Conservation (phyloP, 2,797 vertebrate genomes). For the Acanthurus lineatus region DNA sequence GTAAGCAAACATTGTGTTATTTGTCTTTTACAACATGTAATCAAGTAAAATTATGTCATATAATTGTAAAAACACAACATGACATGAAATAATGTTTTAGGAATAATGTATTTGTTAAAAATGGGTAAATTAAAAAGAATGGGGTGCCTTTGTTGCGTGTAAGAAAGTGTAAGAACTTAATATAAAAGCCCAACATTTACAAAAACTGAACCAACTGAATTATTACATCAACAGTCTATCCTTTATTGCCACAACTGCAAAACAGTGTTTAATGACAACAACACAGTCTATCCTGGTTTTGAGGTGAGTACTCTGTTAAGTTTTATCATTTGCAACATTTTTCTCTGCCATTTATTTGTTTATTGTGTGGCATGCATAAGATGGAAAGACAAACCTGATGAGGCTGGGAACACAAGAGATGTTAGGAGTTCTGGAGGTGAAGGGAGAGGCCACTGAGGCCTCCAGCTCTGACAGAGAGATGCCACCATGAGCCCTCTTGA, state of each 20-base stretch:
- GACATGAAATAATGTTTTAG: not conserved
- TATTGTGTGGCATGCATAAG: not conserved
- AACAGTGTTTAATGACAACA: not conserved
- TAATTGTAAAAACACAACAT: not conserved
- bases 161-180: not conserved
- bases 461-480: constrained; percentile 98
- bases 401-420: constrained; percentile 98
- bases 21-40: not conserved
- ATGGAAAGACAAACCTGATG: constrained; percentile 87
- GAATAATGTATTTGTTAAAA: not conserved
- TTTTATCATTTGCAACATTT: too few relatives aligned
- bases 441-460: constrained; percentile 97
- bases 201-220: too few relatives aligned
- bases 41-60: not conserved
- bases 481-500: constrained; percentile 96
- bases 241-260: not conserved
- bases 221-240: not conserved
- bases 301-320: too few relatives aligned
- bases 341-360: too few relatives aligned
- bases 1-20: constrained; percentile 10
- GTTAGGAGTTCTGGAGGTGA: constrained; percentile 96
- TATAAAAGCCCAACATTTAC: not conserved
- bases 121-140: not conserved
- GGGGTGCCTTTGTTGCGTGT: not conserved
- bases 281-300: not conserved